Percentiles rank a stretch among this genome's conserved stretches.
These are phyloP conservation scores for Drosophila putrida DNA, from an alignment of 2,888 invertebrate genomes.

Conservation along the genomic window DNA sequence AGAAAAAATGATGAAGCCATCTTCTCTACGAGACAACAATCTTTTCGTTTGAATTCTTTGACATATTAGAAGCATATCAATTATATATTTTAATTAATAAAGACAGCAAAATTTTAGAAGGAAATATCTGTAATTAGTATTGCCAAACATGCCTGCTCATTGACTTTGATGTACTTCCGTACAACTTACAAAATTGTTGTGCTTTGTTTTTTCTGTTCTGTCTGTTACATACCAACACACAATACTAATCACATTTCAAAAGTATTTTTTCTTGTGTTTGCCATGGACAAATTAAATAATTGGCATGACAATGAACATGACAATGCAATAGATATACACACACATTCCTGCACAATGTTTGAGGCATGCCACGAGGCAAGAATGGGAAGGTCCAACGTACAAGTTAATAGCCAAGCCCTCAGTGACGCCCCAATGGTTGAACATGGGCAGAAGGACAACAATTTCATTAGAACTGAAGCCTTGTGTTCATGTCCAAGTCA, in stretches of 20 bases:
- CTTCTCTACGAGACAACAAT: too few species aligned
- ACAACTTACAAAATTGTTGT: slow-evolving; percentile 27
- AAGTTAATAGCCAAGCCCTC: slow-evolving; percentile 13
- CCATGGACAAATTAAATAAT: slow-evolving; percentile 73
- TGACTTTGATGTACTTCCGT: slow-evolving; percentile 47
- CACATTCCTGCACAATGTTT: slow-evolving; percentile 32
- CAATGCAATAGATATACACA: slow-evolving; percentile 55
- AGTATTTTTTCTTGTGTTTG: slow-evolving; percentile 49
- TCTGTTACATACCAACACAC: slow-evolving; percentile 29
- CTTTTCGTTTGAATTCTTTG: too few species aligned
- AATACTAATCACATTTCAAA: slow-evolving; percentile 62
- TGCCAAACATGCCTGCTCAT: slow-evolving; percentile 6
- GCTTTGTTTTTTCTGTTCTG: not conserved
- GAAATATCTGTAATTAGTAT: slow-evolving; percentile 28
- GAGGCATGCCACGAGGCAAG: slow-evolving; percentile 43
- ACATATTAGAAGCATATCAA: not conserved
- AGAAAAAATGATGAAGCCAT: too few species aligned
- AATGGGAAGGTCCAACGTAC: slow-evolving; percentile 8
- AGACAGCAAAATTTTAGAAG: not conserved
- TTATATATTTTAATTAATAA: slow-evolving; percentile 6
- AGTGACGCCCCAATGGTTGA: slow-evolving; percentile 23
- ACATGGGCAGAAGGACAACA: slow-evolving; percentile 55
- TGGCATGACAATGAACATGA: slow-evolving; percentile 76
- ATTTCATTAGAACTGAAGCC: slow-evolving; percentile 69
- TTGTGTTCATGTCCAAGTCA: slow-evolving; percentile 36